A percentile compares a stretch with the other conserved stretches of the same genome.
These are phyloP conservation scores for Lapara coniferarum DNA, from an alignment of 2,888 invertebrate genomes.

Conservation along the genomic window DNA sequence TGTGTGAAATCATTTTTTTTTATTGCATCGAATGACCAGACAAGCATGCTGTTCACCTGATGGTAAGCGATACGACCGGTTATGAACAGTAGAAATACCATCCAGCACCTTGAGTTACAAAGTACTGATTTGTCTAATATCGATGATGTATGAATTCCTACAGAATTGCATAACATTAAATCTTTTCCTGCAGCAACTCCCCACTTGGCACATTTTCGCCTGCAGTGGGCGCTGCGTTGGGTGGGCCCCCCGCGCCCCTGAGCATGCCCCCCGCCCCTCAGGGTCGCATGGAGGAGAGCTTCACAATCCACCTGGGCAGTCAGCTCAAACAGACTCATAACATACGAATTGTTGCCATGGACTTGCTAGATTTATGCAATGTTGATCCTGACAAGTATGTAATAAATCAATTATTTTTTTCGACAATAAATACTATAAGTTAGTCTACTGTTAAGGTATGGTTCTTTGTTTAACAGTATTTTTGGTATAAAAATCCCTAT, in stretches of 20 bases:
- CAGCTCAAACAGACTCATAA: conserved; percentile 99
- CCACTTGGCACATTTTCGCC: conserved; percentile 63
- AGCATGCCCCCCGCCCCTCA: conserved; percentile 40
- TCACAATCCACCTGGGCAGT: conserved; percentile 98
- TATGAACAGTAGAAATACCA: too few relatives aligned
- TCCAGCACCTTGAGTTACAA: too few relatives aligned
- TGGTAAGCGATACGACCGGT: too few relatives aligned
- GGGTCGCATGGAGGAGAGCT: conserved; percentile 92
- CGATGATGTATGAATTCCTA: neutral
- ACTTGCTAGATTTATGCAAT: conserved; percentile 84
- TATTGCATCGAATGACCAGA: too few relatives aligned
- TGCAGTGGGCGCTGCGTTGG: conserved; percentile 31
- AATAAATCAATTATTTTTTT: neutral
- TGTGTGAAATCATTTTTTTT: too few relatives aligned
- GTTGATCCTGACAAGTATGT: conserved; percentile 57
- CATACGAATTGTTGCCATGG: conserved; percentile 94
- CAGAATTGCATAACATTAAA: neutral
- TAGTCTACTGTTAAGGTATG: too few relatives aligned
- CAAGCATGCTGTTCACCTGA: too few relatives aligned
- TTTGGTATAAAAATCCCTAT: too few relatives aligned
- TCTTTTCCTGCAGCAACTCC: conserved; percentile 58
- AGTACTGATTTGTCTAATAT: too few relatives aligned
- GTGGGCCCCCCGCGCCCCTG: conserved; percentile 34
- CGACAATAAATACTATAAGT: too few relatives aligned
- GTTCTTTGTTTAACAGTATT: too few relatives aligned